Conservation (phyloP, 2,113 vertebrate genomes). For the Fregata magnificens region DNA sequence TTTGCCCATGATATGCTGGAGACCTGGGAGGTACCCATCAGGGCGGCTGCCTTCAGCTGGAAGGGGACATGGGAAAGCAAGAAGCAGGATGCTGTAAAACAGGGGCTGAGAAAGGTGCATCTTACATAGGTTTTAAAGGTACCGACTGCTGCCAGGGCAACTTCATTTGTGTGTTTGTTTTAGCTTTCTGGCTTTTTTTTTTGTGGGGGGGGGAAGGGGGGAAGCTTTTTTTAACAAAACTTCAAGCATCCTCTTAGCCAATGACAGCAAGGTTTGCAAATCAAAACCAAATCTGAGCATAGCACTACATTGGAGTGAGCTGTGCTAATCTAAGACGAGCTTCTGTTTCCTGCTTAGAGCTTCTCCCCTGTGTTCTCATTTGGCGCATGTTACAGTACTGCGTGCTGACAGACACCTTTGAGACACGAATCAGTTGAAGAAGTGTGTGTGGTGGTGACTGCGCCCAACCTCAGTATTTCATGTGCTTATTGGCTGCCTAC, state of each 20-base stretch:
- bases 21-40: neutral
- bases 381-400: neutral
- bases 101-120: rapidly evolving
- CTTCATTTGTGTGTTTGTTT: neutral
- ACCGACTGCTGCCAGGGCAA: neutral
- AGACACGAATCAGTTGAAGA: neutral
- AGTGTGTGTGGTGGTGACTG: neutral
- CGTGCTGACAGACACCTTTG: neutral
- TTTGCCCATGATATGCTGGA: neutral
- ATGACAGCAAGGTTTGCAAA: neutral
- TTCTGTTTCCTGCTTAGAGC: slow-evolving; percentile 54
- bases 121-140: neutral
- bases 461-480: neutral
- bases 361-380: neutral
- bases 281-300: slow-evolving; percentile 42
- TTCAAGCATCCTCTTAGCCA: neutral
- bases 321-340: slow-evolving; percentile 23
- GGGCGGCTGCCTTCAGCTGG: neutral
- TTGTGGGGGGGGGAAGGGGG: too few species aligned
- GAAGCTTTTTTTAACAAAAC: neutral
- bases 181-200: neutral
- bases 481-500: neutral
- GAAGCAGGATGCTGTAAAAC: neutral
- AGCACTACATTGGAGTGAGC: slow-evolving; percentile 29
- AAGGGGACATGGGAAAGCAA: neutral